These are phyloP conservation scores for Halcyon badia DNA, from an alignment of 2,797 vertebrate species.

Conservation along the genomic window DNA sequence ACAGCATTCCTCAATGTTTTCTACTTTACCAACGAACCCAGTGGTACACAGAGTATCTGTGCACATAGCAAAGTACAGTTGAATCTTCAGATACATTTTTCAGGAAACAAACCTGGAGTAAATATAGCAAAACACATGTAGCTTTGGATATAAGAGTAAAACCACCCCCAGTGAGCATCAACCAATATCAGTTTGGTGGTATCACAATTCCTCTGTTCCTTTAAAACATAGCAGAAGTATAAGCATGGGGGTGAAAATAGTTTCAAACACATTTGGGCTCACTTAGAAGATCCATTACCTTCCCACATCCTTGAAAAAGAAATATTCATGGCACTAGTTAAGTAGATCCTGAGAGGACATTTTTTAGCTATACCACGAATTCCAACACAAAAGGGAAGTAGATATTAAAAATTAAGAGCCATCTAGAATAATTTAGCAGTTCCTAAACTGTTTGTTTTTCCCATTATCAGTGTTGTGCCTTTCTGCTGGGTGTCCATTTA, in stretches of 20 bases:
- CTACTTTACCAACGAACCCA: background rate
- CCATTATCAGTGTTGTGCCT: background rate
- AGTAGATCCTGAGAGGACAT: background rate
- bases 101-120: background rate
- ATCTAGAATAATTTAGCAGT: conserved; percentile 22
- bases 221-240: background rate
- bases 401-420: conserved; percentile 3
- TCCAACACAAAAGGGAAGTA: background rate
- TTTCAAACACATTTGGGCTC: background rate
- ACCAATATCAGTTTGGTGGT: background rate
- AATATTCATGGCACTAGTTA: background rate
- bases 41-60: fast-evolving
- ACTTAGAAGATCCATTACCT: background rate
- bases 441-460: background rate
- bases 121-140: background rate
- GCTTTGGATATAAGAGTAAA: background rate
- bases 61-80: background rate
- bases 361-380: background rate
- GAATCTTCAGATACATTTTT: background rate
- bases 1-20: background rate
- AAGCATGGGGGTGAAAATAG: background rate
- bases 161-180: background rate
- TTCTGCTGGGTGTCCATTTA: background rate
- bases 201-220: background rate
- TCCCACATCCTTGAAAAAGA: background rate